Conservation (phyloP, 1,140 invertebrate species). For the Thaumetopoea pityocampa region DNA sequence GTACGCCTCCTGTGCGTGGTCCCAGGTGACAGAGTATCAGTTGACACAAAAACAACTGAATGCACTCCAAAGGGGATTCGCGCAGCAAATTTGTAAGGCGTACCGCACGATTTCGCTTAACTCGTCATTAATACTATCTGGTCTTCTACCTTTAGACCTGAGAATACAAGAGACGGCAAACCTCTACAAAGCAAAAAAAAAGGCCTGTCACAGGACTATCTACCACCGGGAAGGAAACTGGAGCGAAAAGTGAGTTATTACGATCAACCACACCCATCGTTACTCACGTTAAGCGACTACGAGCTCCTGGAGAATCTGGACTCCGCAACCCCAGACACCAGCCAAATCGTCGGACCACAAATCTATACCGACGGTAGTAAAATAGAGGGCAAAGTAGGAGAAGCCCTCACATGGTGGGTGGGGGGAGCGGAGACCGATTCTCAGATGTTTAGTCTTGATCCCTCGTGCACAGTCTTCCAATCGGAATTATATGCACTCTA, state of each 20-base stretch:
- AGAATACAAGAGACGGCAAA: slow-evolving; percentile 13
- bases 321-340: neutral
- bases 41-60: too few species aligned
- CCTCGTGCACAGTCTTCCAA: slow-evolving; percentile 25
- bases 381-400: slow-evolving; percentile 21
- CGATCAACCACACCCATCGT: slow-evolving; percentile 7
- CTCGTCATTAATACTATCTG: slow-evolving; percentile 7
- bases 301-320: slow-evolving; percentile 8
- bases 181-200: slow-evolving; percentile 15
- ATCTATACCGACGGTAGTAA: slow-evolving; percentile 29
- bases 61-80: too few species aligned
- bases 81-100: slow-evolving; percentile 14
- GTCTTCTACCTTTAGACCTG: slow-evolving; percentile 19
- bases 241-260: too few species aligned
- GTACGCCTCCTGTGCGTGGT: too few species aligned
- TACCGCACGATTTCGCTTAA: slow-evolving; percentile 19
- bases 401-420: slow-evolving; percentile 23
- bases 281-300: neutral
- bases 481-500: slow-evolving; percentile 19
- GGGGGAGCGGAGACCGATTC: slow-evolving; percentile 8
- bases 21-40: too few species aligned
- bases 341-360: slow-evolving; percentile 5
- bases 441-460: slow-evolving; percentile 16
- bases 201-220: slow-evolving; percentile 4
- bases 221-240: slow-evolving; percentile 6